Conservation (phyloP, 2,888 invertebrate species). For the Zele albiditarsus region DNA sequence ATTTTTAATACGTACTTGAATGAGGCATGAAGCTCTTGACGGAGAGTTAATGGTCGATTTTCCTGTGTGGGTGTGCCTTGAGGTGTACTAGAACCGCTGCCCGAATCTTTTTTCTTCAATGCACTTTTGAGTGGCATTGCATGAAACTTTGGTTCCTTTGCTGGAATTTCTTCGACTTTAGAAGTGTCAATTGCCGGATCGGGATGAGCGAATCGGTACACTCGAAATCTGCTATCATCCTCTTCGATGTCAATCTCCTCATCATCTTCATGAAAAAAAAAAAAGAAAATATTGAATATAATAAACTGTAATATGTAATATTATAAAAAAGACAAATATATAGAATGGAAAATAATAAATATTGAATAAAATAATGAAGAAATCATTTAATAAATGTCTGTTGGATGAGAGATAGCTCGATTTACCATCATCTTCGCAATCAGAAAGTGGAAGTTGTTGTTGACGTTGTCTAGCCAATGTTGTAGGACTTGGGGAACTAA, state of each 20-base stretch:
- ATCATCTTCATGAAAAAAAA: constrained; percentile 73
- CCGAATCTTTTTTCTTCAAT: constrained; percentile 84
- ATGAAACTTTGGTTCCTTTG: constrained; percentile 93
- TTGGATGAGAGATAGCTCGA: background rate
- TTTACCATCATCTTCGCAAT: constrained; percentile 81
- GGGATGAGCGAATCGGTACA: constrained; percentile 77
- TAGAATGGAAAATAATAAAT: background rate
- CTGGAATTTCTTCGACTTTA: constrained; percentile 92
- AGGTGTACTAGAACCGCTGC: constrained; percentile 79
- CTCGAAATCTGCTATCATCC: constrained; percentile 75
- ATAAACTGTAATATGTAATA: too few species aligned
- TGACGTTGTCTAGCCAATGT: constrained; percentile 75
- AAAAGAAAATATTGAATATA: background rate
- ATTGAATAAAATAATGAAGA: background rate
- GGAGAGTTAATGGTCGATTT: constrained; percentile 78
- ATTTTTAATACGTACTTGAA: constrained; percentile 80
- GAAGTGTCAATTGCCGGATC: constrained; percentile 85
- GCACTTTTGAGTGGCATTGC: constrained; percentile 95
- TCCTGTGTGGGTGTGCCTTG: constrained; percentile 84
- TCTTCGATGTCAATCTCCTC: constrained; percentile 81
- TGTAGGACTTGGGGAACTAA: constrained; percentile 89
- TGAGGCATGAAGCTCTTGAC: constrained; percentile 86
- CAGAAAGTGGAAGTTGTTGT: constrained; percentile 66
- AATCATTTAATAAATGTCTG: background rate
- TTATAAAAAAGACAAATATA: too few species aligned